Conservation (phyloP, 1,140 invertebrate genomes). For the Lasioglossum baleicum region DNA sequence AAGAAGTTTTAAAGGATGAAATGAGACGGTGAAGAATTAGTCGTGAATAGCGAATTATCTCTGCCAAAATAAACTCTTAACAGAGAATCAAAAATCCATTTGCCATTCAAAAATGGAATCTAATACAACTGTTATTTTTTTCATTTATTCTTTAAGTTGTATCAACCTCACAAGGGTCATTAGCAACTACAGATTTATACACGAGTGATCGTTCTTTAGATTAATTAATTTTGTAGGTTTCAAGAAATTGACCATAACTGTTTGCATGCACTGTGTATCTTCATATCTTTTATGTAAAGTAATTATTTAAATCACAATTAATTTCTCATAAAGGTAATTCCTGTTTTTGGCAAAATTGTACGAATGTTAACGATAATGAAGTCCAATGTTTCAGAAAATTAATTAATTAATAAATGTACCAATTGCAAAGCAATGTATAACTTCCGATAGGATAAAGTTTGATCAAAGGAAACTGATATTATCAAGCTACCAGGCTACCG, state of each 20-base stretch:
- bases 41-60: constrained; percentile 31
- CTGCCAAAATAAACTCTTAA: not conserved
- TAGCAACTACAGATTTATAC: too few relatives aligned
- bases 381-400: not conserved
- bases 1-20: not conserved
- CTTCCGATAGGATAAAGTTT: not conserved
- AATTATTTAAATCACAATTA: too few relatives aligned
- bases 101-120: not conserved
- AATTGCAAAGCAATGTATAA: not conserved
- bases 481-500: not conserved
- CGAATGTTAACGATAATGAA: not conserved
- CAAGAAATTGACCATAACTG: too few relatives aligned
- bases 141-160: too few relatives aligned
- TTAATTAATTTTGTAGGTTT: too few relatives aligned
- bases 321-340: not conserved
- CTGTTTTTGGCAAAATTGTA: not conserved
- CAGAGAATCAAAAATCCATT: not conserved
- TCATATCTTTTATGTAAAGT: too few relatives aligned
- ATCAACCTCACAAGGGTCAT: too few relatives aligned
- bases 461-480: not conserved
- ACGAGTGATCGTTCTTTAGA: too few relatives aligned
- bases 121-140: not conserved
- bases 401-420: not conserved
- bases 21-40: not conserved
- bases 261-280: too few relatives aligned